Percentiles rank a stretch among this genome's conserved stretches.
These are phyloP conservation scores for Polypedilum vanderplanki DNA, from an alignment of 1,140 invertebrate species.

Conservation along the genomic window DNA sequence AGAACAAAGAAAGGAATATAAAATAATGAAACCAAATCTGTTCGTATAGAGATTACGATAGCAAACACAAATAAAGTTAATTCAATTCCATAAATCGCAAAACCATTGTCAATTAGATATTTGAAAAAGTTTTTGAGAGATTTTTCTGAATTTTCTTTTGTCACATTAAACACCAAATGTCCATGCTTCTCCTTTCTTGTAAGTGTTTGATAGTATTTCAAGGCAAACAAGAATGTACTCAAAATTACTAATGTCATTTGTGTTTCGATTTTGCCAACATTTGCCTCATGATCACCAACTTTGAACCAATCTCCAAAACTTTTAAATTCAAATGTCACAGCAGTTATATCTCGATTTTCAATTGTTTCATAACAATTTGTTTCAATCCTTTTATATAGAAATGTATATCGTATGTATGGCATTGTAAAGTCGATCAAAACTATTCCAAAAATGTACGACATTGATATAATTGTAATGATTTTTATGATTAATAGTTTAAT, in stretches of 20 bases:
- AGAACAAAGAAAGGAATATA: conserved; percentile 74
- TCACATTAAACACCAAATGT: too few relatives aligned
- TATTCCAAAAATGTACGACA: not conserved
- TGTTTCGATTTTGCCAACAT: too few relatives aligned
- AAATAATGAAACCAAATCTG: conserved; percentile 79
- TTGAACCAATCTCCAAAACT: not conserved
- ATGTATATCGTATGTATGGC: not conserved
- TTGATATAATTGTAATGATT: not conserved
- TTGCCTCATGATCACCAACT: not conserved
- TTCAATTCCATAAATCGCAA: conserved; percentile 88
- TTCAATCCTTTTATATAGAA: not conserved
- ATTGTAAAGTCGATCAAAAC: not conserved
- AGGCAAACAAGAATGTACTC: too few relatives aligned
- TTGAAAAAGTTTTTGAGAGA: conserved; percentile 68
- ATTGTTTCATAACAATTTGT: not conserved
- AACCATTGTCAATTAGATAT: conserved; percentile 82
- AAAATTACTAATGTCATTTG: too few relatives aligned
- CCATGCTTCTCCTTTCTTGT: too few relatives aligned
- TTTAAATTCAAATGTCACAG: not conserved
- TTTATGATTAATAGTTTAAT: not conserved
- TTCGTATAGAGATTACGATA: conserved; percentile 70
- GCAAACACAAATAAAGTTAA: conserved; percentile 76
- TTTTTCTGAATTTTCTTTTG: conserved; percentile 60
- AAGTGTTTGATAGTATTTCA: too few relatives aligned
- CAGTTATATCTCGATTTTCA: not conserved